Conservation (phyloP, 2,888 invertebrate species). For the Drosophila percnosoma region DNA sequence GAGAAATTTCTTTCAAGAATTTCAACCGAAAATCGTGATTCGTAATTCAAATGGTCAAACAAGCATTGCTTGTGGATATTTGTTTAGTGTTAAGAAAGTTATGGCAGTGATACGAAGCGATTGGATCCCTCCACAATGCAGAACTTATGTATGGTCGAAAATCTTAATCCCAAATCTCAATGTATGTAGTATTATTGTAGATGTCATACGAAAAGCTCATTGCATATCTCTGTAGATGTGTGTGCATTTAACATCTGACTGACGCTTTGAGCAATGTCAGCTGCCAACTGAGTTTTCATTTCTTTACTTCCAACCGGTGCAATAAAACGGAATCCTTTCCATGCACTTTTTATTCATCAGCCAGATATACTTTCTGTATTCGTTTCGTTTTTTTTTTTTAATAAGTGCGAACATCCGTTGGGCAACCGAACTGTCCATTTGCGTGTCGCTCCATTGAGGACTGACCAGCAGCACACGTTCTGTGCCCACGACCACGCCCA, state of each 20-base stretch:
- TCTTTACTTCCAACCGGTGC: conserved; percentile 9
- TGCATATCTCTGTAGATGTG: background rate
- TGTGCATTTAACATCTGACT: background rate
- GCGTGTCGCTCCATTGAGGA: conserved; percentile 41
- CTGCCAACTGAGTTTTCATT: conserved; percentile 12
- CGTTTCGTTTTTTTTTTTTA: conserved; percentile 2
- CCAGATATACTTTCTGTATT: conserved; percentile 39
- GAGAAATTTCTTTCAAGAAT: background rate
- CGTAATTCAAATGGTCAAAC: background rate
- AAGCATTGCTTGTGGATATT: too few species aligned
- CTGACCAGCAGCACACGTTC: conserved; percentile 32
- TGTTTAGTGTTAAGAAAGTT: too few species aligned
- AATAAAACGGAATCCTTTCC: conserved; percentile 19
- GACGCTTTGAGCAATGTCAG: conserved; percentile 3
- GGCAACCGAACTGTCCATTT: conserved; percentile 36
- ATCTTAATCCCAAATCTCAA: background rate
- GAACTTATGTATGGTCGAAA: background rate
- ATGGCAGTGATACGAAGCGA: too few species aligned
- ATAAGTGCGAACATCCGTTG: conserved; percentile 39
- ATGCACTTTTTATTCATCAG: conserved; percentile 52
- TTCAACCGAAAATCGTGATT: background rate
- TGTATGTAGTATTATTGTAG: background rate
- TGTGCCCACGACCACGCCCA: conserved; percentile 29
- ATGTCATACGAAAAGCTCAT: background rate
- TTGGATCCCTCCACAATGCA: too few species aligned